Conservation (phyloP, 2,888 invertebrate species). For the Artemia sinica region DNA sequence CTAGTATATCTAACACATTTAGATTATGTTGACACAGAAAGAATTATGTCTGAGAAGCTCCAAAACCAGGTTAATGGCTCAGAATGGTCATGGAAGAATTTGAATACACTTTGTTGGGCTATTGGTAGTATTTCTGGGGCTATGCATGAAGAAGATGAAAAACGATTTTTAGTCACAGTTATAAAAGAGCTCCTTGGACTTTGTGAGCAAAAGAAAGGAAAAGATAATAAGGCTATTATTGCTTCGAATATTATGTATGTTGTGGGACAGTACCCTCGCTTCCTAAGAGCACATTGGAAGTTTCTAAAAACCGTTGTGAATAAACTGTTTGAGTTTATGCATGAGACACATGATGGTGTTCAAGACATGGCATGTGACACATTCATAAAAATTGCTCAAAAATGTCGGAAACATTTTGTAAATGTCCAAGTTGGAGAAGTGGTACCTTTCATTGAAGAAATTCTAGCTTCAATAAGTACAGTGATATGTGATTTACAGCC, state of each 20-base stretch:
- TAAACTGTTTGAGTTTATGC: conserved; percentile 99
- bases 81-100: conserved; percentile 99
- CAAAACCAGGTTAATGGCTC: conserved; percentile 94
- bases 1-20: conserved; percentile 95
- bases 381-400: conserved; percentile 97
- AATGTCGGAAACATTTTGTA: conserved; percentile 94
- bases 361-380: conserved; percentile 99
- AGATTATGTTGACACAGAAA: conserved; percentile 90
- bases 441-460: conserved; percentile 96
- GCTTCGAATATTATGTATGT: conserved; percentile 99
- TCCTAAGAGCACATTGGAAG: conserved; percentile 97
- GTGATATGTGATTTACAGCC: conserved; percentile 98
- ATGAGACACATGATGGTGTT: conserved; percentile 97
- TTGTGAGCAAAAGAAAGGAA: conserved; percentile 94
- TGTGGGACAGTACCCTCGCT: conserved; percentile 96
- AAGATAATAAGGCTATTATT: conserved; percentile 99
- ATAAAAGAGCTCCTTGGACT: conserved; percentile 92
- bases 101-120: conserved; percentile 98
- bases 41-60: conserved; percentile 96
- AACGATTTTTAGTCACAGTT: conserved; percentile 92
- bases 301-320: conserved; percentile 99
- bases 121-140: conserved; percentile 98
- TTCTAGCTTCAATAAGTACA: conserved; percentile 79
- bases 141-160: conserved; percentile 98
- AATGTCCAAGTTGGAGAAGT: conserved; percentile 87